Evolutionary conservation across 37 sponge, comb jelly and placozoan genomes (phyloP), one percentile per base, ranked within the genome.

Genomic region (Hexactinellida sp.): DNA sequence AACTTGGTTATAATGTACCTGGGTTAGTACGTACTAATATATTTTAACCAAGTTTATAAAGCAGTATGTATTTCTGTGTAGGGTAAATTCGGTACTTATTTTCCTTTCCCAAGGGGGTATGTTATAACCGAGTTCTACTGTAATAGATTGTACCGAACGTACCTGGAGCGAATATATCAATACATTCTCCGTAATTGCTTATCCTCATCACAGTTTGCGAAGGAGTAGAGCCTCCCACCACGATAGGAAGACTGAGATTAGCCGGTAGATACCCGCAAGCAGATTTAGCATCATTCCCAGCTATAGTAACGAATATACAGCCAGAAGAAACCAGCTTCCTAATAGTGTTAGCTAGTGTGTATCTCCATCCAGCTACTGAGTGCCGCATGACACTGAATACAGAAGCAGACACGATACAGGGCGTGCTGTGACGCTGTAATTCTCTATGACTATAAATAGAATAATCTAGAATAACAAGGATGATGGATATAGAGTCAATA

Each of bases 271-370:
- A 63, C 76, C 34, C 30, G 34, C 76, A 63, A 63, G 76, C 76
- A 63, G 76, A 63, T 25, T 63, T n/a, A n/a, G 19, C 76, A 63
- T 63, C 30, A 63, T 63, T 63, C 34, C 76, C 76, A n/a, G 76
- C 76, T 63, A 63, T 63, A 10, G 76, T 63, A n/a, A 63, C 76
- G 76, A 63, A 63, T 63, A 63, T 23, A n/a, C 76, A 63, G 34
- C 76, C 76, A 63, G 76, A 7, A 25, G 25, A 21, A n/a, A 10
- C 30, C 13, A 63, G 76, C 30, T 63, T 28, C 13, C 76, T 63
- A 3, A 63, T 10, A 63, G 19, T 63, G 34, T 63, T 63, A 3
- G 13, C 13, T 7, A 63, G 76, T 63, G 76, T 63, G 34, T 63
- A 63, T 63, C 76, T 63, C 76, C 76, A 63, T 63, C 76, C 76